These are phyloP conservation scores for Eudasyphora cyanicolor DNA, from an alignment of 2,888 invertebrate species.

Conservation along the genomic window DNA sequence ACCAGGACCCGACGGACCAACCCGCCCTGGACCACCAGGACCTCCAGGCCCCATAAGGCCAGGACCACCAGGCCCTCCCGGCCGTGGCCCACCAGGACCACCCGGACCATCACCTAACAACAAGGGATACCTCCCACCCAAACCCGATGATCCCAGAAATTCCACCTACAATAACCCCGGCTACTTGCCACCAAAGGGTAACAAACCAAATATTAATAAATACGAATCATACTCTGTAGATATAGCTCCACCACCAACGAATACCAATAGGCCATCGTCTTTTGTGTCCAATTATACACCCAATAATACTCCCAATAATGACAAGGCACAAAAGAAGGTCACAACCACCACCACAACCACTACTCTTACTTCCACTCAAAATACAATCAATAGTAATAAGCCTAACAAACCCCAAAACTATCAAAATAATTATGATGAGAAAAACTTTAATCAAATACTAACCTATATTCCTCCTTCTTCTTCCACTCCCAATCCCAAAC, in stretches of 20 bases:
- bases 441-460: conserved; percentile 69
- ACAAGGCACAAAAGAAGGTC: conserved; percentile 71
- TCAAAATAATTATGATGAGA: conserved; percentile 59
- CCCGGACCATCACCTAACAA: conserved; percentile 65
- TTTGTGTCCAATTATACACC: conserved; percentile 73
- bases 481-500: conserved; percentile 66
- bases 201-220: conserved; percentile 76
- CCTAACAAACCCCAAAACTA: conserved; percentile 48
- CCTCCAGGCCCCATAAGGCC: conserved; percentile 67
- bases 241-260: conserved; percentile 67
- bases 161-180: conserved; percentile 75
- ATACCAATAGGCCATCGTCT: conserved; percentile 65
- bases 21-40: conserved; percentile 77
- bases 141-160: conserved; percentile 72
- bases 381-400: conserved; percentile 63
- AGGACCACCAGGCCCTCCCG: conserved; percentile 54
- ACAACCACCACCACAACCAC: conserved; percentile 66
- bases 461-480: conserved; percentile 77
- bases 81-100: conserved; percentile 55
- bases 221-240: conserved; percentile 69
- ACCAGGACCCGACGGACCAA: conserved; percentile 74
- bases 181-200: conserved; percentile 80
- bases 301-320: conserved; percentile 72
- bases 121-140: conserved; percentile 54
- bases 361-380: conserved; percentile 61